Conservation (phyloP, 2,113 vertebrate species). For the Brevimyrus niger region DNA sequence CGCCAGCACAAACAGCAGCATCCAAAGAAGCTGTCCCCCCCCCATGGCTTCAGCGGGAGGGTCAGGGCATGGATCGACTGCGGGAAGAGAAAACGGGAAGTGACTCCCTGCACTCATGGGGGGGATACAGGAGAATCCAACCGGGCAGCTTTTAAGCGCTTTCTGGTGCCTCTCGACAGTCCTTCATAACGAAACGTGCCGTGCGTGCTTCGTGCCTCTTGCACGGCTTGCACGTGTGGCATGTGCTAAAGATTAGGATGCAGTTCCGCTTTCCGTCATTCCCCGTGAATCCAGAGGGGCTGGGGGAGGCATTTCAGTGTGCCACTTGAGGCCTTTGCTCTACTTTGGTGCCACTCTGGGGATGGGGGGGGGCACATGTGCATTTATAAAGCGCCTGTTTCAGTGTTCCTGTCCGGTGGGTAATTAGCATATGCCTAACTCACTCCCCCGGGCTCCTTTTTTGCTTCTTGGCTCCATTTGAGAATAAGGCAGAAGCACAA, state of each 20-base stretch:
- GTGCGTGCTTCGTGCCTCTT: background rate
- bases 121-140: background rate
- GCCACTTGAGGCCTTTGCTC: background rate
- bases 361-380: background rate
- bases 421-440: background rate
- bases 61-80: conserved; percentile 28
- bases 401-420: background rate
- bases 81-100: background rate
- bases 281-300: background rate
- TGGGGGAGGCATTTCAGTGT: background rate
- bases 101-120: background rate
- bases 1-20: conserved; percentile 34
- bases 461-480: too few species aligned
- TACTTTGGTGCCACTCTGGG: background rate
- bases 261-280: background rate
- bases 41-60: conserved; percentile 47
- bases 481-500: background rate
- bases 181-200: too few species aligned
- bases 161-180: background rate
- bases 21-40: conserved; percentile 33
- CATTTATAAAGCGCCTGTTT: background rate
- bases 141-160: background rate
- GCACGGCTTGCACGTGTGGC: background rate
- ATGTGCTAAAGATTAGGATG: background rate
- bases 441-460: background rate